Evolutionary conservation across 2,888 invertebrate species (phyloP), one percentile per base, ranked within the genome.

Genomic region (Drosophila fulvimacula): DNA sequence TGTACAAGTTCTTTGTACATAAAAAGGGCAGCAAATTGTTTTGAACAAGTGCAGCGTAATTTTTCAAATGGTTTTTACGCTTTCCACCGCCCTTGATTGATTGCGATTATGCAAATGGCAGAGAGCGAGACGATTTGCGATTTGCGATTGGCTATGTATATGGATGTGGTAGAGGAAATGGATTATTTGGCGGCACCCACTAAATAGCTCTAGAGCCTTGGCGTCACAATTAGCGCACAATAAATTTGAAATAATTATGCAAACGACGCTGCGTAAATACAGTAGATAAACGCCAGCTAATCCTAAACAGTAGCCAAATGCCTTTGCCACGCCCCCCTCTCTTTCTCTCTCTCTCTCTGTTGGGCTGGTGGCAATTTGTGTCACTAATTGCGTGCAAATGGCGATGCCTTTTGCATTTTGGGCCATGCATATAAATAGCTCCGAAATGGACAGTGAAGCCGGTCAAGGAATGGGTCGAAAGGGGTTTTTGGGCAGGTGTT

Each of bases 321-420:
- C 46, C 30, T 11, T n/a, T 30, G 42, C n/a, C 13, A 24, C 24
- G 19, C 53, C 38, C 46, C 30, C 36, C 36, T 13, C 48, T 7
- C 13, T 36, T 38, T 10, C 36, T 6, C 5, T 5, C 19, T 0
- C 30, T 38, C 17, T 30, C n/a, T 17, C 30, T 19, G 13, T 49
- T 13, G 13, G 19, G 7, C 49, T 36, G 60, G 71, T 66, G 80
- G 76, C 86, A 86, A 89, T 91, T 91, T 89, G 90, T 91, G 91
- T 90, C 90, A 91, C 91, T 91, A 91, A 91, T 91, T 91, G 88
- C 90, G 89, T 89, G 85, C 91, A 86, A 90, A 90, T 90, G 83
- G 89, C 80, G 83, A 68, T 82, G 79, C 85, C 88, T 82, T 66
- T 53, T 85, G 88, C 85, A 88, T 88, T 87, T 66, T 56, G 80